Percentiles rank a stretch among this genome's conserved stretches.
These are phyloP conservation scores for Hyaena hyaena DNA, from an alignment of 2,113 vertebrate species.

Conservation along the genomic window DNA sequence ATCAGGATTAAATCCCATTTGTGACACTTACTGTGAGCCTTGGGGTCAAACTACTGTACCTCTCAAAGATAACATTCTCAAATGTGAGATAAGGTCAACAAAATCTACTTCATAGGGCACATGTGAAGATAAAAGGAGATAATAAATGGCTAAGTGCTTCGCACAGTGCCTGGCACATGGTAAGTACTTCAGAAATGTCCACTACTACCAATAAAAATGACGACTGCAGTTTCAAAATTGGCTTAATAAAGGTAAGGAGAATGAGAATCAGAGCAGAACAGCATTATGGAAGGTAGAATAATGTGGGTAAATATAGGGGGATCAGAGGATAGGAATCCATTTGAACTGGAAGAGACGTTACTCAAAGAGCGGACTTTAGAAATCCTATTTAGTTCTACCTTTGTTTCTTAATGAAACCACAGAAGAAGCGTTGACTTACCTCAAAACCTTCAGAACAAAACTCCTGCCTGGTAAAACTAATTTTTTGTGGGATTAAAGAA, in stretches of 20 bases:
- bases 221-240: conserved; percentile 46
- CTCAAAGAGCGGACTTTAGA: background rate
- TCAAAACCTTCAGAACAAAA: background rate
- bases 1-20: background rate
- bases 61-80: conserved; percentile 22
- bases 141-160: conserved; percentile 68
- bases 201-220: conserved; percentile 58
- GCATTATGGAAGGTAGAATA: background rate
- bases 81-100: background rate
- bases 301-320: background rate
- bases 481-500: background rate
- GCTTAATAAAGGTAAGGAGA: background rate
- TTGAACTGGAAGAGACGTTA: background rate
- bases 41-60: background rate
- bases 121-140: conserved; percentile 42
- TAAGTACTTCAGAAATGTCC: conserved; percentile 68
- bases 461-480: background rate
- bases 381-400: background rate
- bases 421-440: background rate
- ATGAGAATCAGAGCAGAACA: conserved; percentile 7
- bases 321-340: background rate
- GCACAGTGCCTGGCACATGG: conserved; percentile 64
- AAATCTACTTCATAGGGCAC: conserved; percentile 27
- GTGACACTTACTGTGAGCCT: background rate
- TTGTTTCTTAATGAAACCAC: background rate